Conservation (phyloP, 2,113 vertebrate species). For the Mesitornis unicolor region DNA sequence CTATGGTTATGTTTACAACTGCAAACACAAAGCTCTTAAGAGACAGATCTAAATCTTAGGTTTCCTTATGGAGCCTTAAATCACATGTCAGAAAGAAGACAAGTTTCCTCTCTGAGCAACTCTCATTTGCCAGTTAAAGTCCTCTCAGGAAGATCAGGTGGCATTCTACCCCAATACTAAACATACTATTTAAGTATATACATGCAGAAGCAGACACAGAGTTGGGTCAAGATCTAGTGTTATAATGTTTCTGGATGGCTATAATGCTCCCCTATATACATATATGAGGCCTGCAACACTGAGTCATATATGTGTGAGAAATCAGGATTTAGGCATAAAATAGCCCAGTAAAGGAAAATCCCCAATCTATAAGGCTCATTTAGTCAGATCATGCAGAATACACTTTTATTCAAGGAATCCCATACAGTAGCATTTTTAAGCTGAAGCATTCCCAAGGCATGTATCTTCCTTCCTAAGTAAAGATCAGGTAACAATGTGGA, state of each 20-base stretch:
- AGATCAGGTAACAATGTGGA: neutral
- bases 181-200: neutral
- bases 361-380: neutral
- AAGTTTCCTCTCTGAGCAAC: neutral
- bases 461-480: neutral
- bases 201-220: neutral
- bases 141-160: neutral
- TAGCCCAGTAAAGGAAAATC: neutral
- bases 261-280: neutral
- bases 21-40: neutral
- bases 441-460: neutral
- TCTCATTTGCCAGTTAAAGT: neutral
- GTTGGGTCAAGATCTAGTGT: neutral
- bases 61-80: neutral
- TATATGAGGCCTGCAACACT: rapidly evolving
- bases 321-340: neutral
- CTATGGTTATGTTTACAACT: neutral
- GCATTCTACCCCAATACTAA: neutral
- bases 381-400: neutral
- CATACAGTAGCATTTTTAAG: neutral
- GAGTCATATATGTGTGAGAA: neutral
- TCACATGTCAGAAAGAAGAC: neutral
- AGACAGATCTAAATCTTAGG: neutral
- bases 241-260: neutral
- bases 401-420: neutral